phyloP scores from a whole-genome alignment of 2,797 vertebrate species.

The Enteromius trimaculatus region DNA sequence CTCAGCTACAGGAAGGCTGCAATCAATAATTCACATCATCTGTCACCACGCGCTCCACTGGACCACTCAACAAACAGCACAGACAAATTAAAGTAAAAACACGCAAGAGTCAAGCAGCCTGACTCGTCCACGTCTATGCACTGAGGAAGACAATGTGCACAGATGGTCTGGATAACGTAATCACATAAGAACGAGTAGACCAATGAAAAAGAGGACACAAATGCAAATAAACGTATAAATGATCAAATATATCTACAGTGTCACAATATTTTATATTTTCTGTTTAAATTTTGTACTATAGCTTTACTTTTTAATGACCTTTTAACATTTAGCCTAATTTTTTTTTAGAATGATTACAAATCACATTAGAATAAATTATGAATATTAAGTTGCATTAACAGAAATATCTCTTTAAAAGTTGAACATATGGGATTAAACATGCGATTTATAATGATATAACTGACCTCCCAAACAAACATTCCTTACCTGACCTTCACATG shows the following conservation, averaged over 20 bases:
- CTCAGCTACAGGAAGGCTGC: constrained; percentile 80
- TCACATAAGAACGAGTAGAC: neutral
- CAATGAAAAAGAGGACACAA: constrained; percentile 23
- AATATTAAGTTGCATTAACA: neutral
- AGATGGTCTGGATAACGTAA: constrained; percentile 21
- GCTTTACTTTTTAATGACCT: neutral
- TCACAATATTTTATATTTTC: neutral
- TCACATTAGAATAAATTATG: neutral
- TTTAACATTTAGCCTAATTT: neutral
- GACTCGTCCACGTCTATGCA: constrained; percentile 20
- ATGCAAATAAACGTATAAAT: neutral
- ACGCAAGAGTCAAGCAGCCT: constrained; percentile 61
- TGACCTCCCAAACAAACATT: constrained; percentile 18
- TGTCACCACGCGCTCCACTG: constrained; percentile 83
- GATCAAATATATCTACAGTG: neutral
- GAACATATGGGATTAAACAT: neutral
- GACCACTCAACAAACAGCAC: constrained; percentile 83
- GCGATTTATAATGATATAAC: neutral
- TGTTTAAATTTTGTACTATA: neutral
- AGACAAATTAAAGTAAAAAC: constrained; percentile 80
- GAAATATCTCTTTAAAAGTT: neutral
- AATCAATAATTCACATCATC: constrained; percentile 86
- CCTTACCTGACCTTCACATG: constrained; percentile 41
- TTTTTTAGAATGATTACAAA: neutral
- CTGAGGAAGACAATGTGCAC: constrained; percentile 45